Evolutionary conservation across 2,888 invertebrate genomes (phyloP).

Genomic region (Peribatodes rhomboidaria): DNA sequence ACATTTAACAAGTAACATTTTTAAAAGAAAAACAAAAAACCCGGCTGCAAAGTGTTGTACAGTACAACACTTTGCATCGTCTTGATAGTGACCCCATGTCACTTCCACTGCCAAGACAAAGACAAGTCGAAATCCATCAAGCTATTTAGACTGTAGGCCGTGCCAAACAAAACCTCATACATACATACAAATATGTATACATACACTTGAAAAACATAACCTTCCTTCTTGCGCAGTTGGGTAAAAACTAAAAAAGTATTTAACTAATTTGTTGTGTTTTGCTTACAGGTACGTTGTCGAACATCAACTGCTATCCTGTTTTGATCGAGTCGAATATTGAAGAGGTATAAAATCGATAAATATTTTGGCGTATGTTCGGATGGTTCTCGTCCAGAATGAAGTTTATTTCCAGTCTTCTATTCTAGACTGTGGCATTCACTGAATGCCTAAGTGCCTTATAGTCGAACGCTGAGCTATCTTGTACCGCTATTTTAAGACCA

Average conservation of each 20-base stretch:
- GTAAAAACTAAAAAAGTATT: neutral
- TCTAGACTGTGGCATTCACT: constrained; percentile 15
- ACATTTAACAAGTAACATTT: too few relatives aligned
- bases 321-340: neutral
- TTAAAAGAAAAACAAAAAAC: too few relatives aligned
- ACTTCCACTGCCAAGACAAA: too few relatives aligned
- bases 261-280: neutral
- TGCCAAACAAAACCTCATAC: too few relatives aligned
- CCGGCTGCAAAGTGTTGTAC: too few relatives aligned
- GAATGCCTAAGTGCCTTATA: neutral
- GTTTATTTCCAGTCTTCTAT: constrained; percentile 10
- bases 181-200: too few relatives aligned
- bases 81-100: too few relatives aligned
- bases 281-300: constrained; percentile 17
- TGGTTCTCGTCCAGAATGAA: constrained; percentile 3
- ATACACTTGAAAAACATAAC: too few relatives aligned
- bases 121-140: too few relatives aligned
- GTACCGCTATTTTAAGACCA: neutral
- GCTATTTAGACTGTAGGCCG: too few relatives aligned
- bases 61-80: too few relatives aligned
- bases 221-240: too few relatives aligned
- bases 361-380: neutral
- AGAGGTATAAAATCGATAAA: neutral
- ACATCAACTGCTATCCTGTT: neutral
- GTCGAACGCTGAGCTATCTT: neutral